Base-by-base conservation (phyloP, 2,113 vertebrate species). In the Irena cyanogastra region DNA sequence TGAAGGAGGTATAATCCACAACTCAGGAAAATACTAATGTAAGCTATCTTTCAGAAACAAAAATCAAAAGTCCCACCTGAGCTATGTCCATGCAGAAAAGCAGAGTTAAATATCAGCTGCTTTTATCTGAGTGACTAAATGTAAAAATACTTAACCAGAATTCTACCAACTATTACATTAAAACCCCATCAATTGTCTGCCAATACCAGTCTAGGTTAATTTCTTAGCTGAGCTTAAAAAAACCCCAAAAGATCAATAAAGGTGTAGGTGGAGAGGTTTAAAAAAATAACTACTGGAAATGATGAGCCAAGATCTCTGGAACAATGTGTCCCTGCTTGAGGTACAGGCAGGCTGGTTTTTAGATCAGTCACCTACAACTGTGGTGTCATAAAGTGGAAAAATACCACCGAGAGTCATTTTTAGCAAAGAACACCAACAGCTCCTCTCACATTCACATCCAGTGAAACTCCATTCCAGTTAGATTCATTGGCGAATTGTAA, bases 331-430 rank as follows among this genome's bases (percentile, higher is more conserved):
- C 88, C 69, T 60, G 89, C 74, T 77, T 84, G 83, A 89, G 93
- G 91, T 94, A 93, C 44, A 86, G 35, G 71, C 82, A 90, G 56
- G 33, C 85, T 86, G 92, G 49, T 86, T 89, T 95, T 83, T 65
- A 83, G 94, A 94, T 92, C 95, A 95, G 83, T 93, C 91, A 96
- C 95, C 93, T 95, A 93, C 80, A 88, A 93, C 83, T 91, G 87
- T 90, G 71, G 87, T 93, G 93, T 88, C 87, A 90, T 60, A 69
- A 94, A 94, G 53, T 30, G 41, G 85, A 85, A 94, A 97, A 93
- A 95, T 85, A 94, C 44, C 78, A 83, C 66, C 0, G 1, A 57
- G 70, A 95, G 66, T 76, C 35, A 76, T 93, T 95, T 95, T 95
- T 94, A 97, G 94, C 85, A 91, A 68, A 84, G 91, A 96, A 90